Evolutionary conservation across 2,888 invertebrate genomes (phyloP).

Genomic region (Chesias legatella): DNA sequence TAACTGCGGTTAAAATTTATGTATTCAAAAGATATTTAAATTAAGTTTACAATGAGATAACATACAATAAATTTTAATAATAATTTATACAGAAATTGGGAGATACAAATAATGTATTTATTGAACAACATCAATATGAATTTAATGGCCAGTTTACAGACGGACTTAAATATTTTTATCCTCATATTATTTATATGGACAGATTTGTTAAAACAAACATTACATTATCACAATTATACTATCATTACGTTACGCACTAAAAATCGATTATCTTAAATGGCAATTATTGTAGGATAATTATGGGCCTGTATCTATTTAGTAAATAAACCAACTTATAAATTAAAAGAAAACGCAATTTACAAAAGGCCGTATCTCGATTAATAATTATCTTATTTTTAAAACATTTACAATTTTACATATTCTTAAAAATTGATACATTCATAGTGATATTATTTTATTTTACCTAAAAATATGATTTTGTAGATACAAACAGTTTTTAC

Average conservation of each 20-base stretch:
- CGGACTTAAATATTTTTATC: slow-evolving; percentile 35
- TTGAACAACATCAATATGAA: slow-evolving; percentile 16
- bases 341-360: slow-evolving; percentile 66
- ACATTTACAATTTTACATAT: slow-evolving; percentile 68
- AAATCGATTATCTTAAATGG: slow-evolving; percentile 33
- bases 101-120: slow-evolving; percentile 20
- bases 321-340: slow-evolving; percentile 36
- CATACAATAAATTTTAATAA: slow-evolving; percentile 18
- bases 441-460: slow-evolving; percentile 31
- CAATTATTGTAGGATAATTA: slow-evolving; percentile 26
- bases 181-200: slow-evolving; percentile 53
- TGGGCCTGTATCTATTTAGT: slow-evolving; percentile 27
- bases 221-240: slow-evolving; percentile 54
- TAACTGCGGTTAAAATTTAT: no score
- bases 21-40: slow-evolving; percentile 4
- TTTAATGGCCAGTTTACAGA: slow-evolving; percentile 29
- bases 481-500: slow-evolving; percentile 20
- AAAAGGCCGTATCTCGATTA: slow-evolving; percentile 57
- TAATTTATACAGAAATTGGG: slow-evolving; percentile 16
- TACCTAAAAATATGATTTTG: slow-evolving; percentile 21
- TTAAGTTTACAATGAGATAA: slow-evolving; percentile 19
- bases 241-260: slow-evolving; percentile 38
- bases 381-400: slow-evolving; percentile 48
- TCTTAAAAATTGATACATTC: slow-evolving; percentile 28
- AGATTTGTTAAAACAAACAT: slow-evolving; percentile 60